Conservation (phyloP, 2,113 vertebrate species). For the Struthio camelus region DNA sequence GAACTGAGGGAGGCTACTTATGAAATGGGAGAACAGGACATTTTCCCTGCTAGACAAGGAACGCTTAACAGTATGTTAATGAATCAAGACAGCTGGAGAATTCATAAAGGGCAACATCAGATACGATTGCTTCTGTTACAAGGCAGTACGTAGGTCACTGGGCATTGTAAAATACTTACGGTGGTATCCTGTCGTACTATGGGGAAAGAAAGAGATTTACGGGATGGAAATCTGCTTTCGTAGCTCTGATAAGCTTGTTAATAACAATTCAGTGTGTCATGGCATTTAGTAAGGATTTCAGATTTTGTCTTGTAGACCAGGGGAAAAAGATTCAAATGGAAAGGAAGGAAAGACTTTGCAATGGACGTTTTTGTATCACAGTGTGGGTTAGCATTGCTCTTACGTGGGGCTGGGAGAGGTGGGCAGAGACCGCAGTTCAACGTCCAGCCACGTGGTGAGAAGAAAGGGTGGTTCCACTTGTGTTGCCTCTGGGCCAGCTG, state of each 20-base stretch:
- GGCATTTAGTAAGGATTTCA: conserved; percentile 53
- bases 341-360: neutral
- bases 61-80: conserved; percentile 56
- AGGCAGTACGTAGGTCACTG: conserved; percentile 64
- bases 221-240: conserved; percentile 56
- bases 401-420: neutral
- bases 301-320: conserved; percentile 19
- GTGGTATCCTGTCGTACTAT: conserved; percentile 23
- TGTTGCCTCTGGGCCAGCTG: neutral
- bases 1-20: conserved; percentile 56
- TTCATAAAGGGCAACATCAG: conserved; percentile 52
- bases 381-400: neutral
- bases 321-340: neutral
- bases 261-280: conserved; percentile 28
- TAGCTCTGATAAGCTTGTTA: conserved; percentile 57
- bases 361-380: neutral
- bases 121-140: conserved; percentile 57
- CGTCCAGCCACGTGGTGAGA: neutral
- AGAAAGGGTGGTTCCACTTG: neutral
- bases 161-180: conserved; percentile 40
- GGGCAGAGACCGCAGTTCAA: neutral
- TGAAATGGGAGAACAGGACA: conserved; percentile 32
- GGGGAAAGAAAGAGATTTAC: conserved; percentile 19
- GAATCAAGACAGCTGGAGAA: conserved; percentile 47
- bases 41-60: conserved; percentile 41